Percentiles rank a stretch among this genome's conserved stretches.
Evolutionary conservation across 2,797 vertebrate species (phyloP).

Genomic region (Chiroxiphia lanceolata): DNA sequence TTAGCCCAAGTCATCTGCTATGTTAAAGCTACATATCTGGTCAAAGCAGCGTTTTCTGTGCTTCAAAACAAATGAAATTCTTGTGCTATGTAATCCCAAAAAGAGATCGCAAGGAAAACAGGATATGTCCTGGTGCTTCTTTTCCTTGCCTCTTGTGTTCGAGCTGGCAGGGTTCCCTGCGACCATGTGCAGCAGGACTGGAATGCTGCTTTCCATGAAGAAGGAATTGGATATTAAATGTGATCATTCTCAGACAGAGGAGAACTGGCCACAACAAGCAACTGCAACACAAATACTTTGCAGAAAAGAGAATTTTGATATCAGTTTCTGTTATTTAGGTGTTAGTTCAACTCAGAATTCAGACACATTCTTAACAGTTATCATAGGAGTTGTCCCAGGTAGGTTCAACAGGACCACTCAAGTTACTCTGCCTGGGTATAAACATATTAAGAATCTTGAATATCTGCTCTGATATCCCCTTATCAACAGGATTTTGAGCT

Average conservation of each 20-base stretch:
- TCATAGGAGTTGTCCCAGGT: neutral
- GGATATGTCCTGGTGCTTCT: neutral
- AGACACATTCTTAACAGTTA: neutral
- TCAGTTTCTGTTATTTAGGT: neutral
- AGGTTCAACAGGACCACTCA: neutral
- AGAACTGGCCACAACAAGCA: neutral
- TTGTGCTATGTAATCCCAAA: neutral
- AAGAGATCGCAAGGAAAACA: neutral
- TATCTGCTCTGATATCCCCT: neutral
- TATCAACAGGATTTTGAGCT: neutral
- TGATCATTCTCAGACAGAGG: neutral
- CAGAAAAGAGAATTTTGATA: neutral
- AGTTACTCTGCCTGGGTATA: neutral
- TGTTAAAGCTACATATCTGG: neutral
- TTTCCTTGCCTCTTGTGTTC: too few species aligned
- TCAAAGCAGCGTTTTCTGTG: neutral
- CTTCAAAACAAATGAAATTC: neutral
- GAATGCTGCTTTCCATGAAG: neutral
- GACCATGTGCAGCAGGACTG: fast-evolving
- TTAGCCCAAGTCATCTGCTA: neutral
- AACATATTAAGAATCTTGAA: neutral
- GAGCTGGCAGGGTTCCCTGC: fast-evolving
- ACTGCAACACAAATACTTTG: neutral
- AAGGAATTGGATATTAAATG: neutral
- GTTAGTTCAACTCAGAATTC: neutral